Base-by-base conservation (phyloP, 2,888 invertebrate genomes). In the Lysandra coridon region DNA sequence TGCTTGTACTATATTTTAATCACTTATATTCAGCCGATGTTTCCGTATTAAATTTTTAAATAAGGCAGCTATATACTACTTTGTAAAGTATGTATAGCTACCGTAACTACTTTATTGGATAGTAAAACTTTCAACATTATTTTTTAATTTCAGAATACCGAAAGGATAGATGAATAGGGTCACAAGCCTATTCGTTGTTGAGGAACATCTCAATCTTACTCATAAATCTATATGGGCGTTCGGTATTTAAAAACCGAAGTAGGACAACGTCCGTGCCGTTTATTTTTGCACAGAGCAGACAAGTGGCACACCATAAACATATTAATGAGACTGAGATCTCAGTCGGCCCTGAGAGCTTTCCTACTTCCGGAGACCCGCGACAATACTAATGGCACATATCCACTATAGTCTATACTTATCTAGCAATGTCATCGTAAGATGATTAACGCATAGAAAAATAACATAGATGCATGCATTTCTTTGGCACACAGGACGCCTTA, bases 341-440 rank as follows among this genome's bases (percentile, higher is more conserved):
- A 86, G 74, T 57, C 74, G 90, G 83, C 92, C 90, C 87, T 91
- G 90, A 85, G 80, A 78, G 79, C 82, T 90, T 93, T 93, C 93
- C 93, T 91, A 83, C 91, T 94, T 94, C 93, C 92, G 92, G 88
- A 87, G 87, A 85, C 86, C 84, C 84, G 87, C 86, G 84, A 84
- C 88, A 89, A 92, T 92, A 91, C 89, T 91, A 92, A 93, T 90
- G 87, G 85, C 84, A 80, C 53, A 79, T 74, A 60, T 62, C 79
- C 74, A 74, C 23, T 80, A 62, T 79, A 79, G 7, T 76, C 14
- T 79, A 53, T 79, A 79, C 12, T 76, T 80, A 81, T 81, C 79
- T 80, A 80, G 81, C 79, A 80, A 80, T 79, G 73, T 76, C 80
- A 81, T 80, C 78, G 17, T 79, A 33, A 49, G 53, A 44, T 78